Evolutionary conservation across 2,797 vertebrate genomes (phyloP).

Genomic region (Myripristis jacobus): DNA sequence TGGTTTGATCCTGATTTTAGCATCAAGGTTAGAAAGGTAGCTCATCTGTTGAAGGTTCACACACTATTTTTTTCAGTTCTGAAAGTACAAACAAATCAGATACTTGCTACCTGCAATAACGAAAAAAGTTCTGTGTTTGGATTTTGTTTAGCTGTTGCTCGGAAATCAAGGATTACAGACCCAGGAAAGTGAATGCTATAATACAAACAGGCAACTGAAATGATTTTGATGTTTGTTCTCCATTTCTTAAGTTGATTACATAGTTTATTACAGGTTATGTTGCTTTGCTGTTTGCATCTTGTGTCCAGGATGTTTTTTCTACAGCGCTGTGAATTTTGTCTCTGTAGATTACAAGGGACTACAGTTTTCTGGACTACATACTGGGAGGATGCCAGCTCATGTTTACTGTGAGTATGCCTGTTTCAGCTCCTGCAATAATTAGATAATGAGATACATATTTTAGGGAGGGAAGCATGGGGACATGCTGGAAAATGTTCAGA

Average conservation of each 20-base stretch:
- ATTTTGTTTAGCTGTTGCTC: too few relatives aligned
- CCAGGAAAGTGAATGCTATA: too few relatives aligned
- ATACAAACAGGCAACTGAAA: too few relatives aligned
- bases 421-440: constrained; percentile 20
- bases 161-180: too few relatives aligned
- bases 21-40: neutral
- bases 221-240: too few relatives aligned
- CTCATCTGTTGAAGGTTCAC: too few relatives aligned
- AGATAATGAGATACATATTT: constrained; percentile 52
- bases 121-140: too few relatives aligned
- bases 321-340: constrained; percentile 27
- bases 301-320: neutral
- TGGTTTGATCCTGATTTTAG: constrained; percentile 4
- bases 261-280: constrained; percentile 3
- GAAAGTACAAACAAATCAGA: too few relatives aligned
- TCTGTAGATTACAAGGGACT: constrained; percentile 93
- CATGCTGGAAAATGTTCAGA: constrained; percentile 41
- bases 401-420: constrained; percentile 93
- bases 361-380: constrained; percentile 98
- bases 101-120: too few relatives aligned
- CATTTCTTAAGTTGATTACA: neutral
- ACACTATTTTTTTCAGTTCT: too few relatives aligned
- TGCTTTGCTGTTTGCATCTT: constrained; percentile 1
- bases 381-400: constrained; percentile 97
- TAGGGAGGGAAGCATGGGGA: too few relatives aligned